phyloP scores from a whole-genome alignment of 2,888 invertebrate genomes.

The Cremastinae sp. region DNA sequence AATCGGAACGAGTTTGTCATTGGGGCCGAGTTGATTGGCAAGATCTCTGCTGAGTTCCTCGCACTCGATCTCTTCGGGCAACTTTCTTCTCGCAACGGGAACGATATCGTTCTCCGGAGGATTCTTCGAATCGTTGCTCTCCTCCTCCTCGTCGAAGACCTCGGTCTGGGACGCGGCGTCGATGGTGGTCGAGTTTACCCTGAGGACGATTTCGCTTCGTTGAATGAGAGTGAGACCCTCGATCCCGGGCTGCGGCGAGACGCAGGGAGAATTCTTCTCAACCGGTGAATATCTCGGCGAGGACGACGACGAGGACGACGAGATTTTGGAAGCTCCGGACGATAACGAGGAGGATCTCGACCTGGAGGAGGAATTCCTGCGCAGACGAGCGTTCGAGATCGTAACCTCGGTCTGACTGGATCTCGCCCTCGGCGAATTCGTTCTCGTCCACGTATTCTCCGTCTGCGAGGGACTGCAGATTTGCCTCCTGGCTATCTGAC shows the following conservation, averaged over 20 bases:
- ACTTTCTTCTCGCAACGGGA: conserved; percentile 83
- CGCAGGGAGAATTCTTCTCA: conserved; percentile 72
- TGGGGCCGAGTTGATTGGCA: conserved; percentile 83
- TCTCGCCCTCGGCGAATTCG: conserved; percentile 63
- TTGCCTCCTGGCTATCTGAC: conserved; percentile 64
- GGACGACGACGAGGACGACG: conserved; percentile 66
- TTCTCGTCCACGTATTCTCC: conserved; percentile 69
- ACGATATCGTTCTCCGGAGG: conserved; percentile 69
- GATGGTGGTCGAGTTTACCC: conserved; percentile 84
- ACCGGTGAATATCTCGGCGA: conserved; percentile 71
- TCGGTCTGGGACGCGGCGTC: conserved; percentile 85
- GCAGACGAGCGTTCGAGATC: conserved; percentile 41
- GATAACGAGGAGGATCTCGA: conserved; percentile 67
- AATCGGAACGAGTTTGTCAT: conserved; percentile 86
- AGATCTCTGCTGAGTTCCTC: conserved; percentile 86
- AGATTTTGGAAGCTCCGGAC: conserved; percentile 60
- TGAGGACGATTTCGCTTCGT: conserved; percentile 84
- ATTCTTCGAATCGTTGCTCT: conserved; percentile 65
- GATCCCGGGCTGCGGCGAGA: conserved; percentile 77
- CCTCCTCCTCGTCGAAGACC: conserved; percentile 73
- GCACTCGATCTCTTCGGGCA: conserved; percentile 90
- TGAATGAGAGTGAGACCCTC: conserved; percentile 83
- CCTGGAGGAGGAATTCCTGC: conserved; percentile 57
- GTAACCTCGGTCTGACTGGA: conserved; percentile 62
- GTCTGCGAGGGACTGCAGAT: conserved; percentile 78